phyloP scores from a whole-genome alignment of 1,140 invertebrate species.

The Coptotermes formosanus region DNA sequence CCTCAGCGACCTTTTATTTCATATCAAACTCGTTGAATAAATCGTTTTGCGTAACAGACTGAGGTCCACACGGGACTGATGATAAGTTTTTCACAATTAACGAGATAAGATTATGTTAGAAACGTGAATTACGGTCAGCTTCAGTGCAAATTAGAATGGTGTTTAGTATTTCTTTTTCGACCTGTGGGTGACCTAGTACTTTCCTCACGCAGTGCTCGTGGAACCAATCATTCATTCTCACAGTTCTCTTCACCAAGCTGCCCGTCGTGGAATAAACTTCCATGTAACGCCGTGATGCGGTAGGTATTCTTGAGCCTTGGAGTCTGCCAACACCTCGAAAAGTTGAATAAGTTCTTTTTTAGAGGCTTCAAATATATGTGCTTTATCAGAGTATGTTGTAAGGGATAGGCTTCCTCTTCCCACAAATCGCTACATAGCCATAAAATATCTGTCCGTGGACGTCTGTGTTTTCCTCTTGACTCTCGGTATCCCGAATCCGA shows the following conservation, averaged over 20 bases:
- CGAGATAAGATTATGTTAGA: neutral
- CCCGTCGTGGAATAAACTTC: neutral
- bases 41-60: neutral
- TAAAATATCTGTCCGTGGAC: too few relatives aligned
- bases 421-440: too few relatives aligned
- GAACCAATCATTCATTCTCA: neutral
- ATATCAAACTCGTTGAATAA: neutral
- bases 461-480: too few relatives aligned
- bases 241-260: neutral
- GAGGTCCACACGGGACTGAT: neutral
- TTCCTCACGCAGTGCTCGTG: neutral
- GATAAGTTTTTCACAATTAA: neutral
- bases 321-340: neutral
- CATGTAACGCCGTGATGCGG: slow-evolving; percentile 28
- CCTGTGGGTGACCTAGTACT: too few relatives aligned
- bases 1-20: neutral
- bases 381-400: too few relatives aligned
- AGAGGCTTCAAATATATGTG: neutral
- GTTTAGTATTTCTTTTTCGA: too few relatives aligned
- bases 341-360: neutral
- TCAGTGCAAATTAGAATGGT: too few relatives aligned
- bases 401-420: too few relatives aligned
- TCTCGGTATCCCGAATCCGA: too few relatives aligned
- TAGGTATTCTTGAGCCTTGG: neutral
- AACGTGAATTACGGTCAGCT: too few relatives aligned